Percentiles rank a stretch among this genome's conserved stretches.
These are phyloP conservation scores for Dromas ardeola DNA, from an alignment of 2,113 vertebrate species.

Conservation along the genomic window DNA sequence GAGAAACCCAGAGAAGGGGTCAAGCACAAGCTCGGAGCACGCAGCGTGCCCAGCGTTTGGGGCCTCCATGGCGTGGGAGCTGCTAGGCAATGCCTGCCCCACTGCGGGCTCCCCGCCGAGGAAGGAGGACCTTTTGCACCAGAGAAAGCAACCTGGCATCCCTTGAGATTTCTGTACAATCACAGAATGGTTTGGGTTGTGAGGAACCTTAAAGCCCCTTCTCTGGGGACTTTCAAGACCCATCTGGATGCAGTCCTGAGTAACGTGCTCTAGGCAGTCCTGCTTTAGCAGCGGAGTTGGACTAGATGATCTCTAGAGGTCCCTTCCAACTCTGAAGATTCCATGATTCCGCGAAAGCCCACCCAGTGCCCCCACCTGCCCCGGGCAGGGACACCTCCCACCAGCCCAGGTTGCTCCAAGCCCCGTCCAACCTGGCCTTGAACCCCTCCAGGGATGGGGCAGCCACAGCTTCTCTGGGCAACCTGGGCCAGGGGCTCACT, in stretches of 20 bases:
- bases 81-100: background rate
- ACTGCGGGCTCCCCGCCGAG: fast-evolving
- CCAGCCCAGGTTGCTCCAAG: background rate
- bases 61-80: fast-evolving
- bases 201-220: background rate
- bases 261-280: no score
- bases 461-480: background rate
- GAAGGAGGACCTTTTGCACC: background rate
- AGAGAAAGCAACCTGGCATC: background rate
- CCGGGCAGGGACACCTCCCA: background rate
- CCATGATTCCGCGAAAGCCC: no score
- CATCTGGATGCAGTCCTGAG: no score
- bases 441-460: background rate
- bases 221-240: no score
- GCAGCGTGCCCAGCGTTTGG: fast-evolving
- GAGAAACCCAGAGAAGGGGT: background rate
- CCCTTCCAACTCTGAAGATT: no score
- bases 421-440: background rate
- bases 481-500: background rate
- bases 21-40: background rate
- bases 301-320: no score
- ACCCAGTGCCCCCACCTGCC: no score
- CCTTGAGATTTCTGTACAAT: background rate
- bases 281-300: no score
- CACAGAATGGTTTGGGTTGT: background rate